A percentile compares a stretch with the other conserved stretches of the same genome.
phyloP scores from a whole-genome alignment of 2,797 vertebrate species.

The Pelochelys cantorii region DNA sequence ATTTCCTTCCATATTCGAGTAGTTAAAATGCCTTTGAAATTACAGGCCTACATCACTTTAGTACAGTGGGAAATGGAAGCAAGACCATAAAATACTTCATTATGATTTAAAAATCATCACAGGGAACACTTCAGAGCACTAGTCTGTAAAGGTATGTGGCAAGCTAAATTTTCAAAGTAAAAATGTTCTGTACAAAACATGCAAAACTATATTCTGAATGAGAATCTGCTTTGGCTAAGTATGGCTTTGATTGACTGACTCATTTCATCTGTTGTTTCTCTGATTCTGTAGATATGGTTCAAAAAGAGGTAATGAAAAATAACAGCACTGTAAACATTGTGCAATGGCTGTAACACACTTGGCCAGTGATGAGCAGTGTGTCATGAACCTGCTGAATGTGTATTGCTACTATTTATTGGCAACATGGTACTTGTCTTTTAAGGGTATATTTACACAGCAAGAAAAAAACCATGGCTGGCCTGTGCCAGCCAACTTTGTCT shows the following conservation, averaged over 20 bases:
- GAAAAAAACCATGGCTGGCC: neutral
- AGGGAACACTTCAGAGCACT: fast-evolving
- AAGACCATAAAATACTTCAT: fast-evolving
- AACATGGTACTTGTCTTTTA: neutral
- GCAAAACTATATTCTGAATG: neutral
- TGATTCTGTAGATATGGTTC: neutral
- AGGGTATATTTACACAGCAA: neutral
- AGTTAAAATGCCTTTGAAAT: neutral
- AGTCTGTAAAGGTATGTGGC: neutral
- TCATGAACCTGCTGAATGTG: fast-evolving
- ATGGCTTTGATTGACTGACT: neutral
- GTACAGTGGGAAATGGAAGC: neutral
- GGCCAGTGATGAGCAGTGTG: neutral
- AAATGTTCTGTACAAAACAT: neutral
- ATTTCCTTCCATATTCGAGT: neutral
- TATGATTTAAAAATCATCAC: neutral
- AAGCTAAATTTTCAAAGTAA: neutral
- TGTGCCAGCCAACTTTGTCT: neutral
- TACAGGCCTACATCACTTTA: neutral
- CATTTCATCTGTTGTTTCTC: neutral
- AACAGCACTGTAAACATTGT: neutral
- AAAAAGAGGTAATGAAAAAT: neutral
- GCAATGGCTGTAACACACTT: fast-evolving
- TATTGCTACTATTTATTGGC: neutral
- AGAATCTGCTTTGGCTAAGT: neutral